A percentile compares a stretch with the other conserved stretches of the same genome.
phyloP scores from a whole-genome alignment of 1,140 invertebrate genomes.

The Maconellicoccus hirsutus region DNA sequence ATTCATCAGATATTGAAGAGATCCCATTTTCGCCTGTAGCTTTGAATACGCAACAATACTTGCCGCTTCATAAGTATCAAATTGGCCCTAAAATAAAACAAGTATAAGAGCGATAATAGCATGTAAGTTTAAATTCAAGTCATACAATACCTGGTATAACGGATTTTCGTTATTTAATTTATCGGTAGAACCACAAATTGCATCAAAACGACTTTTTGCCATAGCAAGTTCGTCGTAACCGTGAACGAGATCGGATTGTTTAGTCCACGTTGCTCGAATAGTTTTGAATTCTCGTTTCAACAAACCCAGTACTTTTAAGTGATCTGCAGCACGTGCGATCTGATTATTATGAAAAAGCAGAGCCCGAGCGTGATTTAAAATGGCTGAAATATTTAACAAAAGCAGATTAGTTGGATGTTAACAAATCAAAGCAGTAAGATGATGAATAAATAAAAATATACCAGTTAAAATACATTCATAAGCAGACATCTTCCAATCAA shows the following conservation, averaged over 20 bases:
- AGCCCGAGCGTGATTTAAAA: conserved; percentile 24
- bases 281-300: conserved; percentile 57
- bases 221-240: conserved; percentile 61
- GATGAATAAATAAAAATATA: neutral
- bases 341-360: conserved; percentile 27
- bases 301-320: conserved; percentile 45
- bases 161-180: neutral
- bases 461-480: conserved; percentile 29
- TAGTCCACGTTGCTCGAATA: conserved; percentile 47
- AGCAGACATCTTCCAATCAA: conserved; percentile 2
- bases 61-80: conserved; percentile 28
- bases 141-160: neutral
- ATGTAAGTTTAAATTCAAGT: no score
- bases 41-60: conserved; percentile 29
- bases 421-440: neutral
- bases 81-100: neutral
- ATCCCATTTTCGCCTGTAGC: conserved; percentile 38
- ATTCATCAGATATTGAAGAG: conserved; percentile 37
- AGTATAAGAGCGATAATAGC: no score
- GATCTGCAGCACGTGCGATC: conserved; percentile 37
- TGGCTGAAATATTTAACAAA: neutral
- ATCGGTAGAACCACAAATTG: neutral
- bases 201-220: conserved; percentile 43
- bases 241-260: conserved; percentile 44
- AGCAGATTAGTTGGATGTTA: neutral